Evolutionary conservation across 2,113 vertebrate genomes (phyloP).

Genomic region (Tor tambroides): DNA sequence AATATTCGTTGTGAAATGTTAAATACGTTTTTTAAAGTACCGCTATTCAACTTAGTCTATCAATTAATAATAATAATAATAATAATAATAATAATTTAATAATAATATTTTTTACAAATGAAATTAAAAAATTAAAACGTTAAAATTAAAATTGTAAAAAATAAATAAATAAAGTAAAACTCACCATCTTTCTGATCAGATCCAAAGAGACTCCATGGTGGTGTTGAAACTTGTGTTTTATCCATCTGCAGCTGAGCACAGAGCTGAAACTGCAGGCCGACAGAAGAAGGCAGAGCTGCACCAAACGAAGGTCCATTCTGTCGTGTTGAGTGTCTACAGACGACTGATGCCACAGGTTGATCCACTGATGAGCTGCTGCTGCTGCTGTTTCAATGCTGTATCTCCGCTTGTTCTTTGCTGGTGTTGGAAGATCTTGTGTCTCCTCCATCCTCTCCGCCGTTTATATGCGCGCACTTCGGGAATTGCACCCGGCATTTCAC

Average conservation of each 20-base stretch:
- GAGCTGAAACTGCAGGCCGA: constrained; percentile 46
- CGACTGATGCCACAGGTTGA: not conserved
- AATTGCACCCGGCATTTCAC: not conserved
- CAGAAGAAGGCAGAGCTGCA: constrained; percentile 57
- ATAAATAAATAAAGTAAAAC: constrained; percentile 25
- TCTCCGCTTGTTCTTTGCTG: not conserved
- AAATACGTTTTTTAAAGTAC: not conserved
- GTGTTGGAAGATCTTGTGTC: not conserved
- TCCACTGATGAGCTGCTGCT: not conserved
- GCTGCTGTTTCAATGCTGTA: too few species aligned
- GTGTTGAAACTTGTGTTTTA: constrained; percentile 60
- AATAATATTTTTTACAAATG: too few species aligned
- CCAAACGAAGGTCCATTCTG: constrained; percentile 53
- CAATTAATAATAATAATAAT: not conserved
- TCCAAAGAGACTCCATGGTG: constrained; percentile 50
- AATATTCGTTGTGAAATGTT: not conserved
- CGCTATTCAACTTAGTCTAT: not conserved
- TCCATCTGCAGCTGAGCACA: constrained; percentile 66
- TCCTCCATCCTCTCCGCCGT: not conserved
- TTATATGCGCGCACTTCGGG: not conserved
- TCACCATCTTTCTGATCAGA: constrained; percentile 65
- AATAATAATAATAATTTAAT: too few species aligned
- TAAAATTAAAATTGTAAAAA: too few species aligned
- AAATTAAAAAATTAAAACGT: too few species aligned
- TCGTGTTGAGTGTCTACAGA: not conserved